phyloP scores from a whole-genome alignment of 2,797 vertebrate genomes.

The Dipus sagitta region DNA sequence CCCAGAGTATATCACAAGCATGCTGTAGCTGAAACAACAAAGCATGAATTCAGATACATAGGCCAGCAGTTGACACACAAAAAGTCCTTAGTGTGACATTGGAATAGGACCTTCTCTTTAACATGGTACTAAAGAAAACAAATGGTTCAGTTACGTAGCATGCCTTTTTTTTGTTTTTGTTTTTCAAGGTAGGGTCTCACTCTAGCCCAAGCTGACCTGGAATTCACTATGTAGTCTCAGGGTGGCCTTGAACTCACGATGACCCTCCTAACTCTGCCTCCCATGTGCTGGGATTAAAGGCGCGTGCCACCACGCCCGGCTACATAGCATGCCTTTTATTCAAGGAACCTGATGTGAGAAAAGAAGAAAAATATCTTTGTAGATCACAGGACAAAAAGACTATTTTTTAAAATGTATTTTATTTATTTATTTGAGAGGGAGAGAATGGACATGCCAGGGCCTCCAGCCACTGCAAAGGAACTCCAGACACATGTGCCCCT shows the following conservation, averaged over 20 bases:
- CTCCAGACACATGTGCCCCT: too few relatives aligned
- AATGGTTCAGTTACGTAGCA: not conserved
- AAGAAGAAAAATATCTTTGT: constrained; percentile 38
- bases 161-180: not conserved
- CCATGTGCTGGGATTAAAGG: too few relatives aligned
- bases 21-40: constrained; percentile 16
- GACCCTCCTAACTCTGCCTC: too few relatives aligned
- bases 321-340: not conserved
- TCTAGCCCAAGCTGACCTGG: too few relatives aligned
- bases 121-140: not conserved
- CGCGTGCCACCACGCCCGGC: too few relatives aligned
- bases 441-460: too few relatives aligned
- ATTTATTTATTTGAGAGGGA: too few relatives aligned
- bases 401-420: not conserved
- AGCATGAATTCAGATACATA: not conserved
- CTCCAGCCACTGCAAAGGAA: too few relatives aligned
- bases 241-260: too few relatives aligned
- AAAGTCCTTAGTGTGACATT: not conserved
- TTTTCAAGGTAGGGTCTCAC: too few relatives aligned
- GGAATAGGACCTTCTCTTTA: not conserved
- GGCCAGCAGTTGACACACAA: not conserved
- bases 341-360: not conserved
- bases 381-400: not conserved
- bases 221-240: too few relatives aligned
- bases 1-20: constrained; percentile 37